Evolutionary conservation across 64 coral and sea anemone genomes (phyloP), one percentile per base, ranked within the genome.

Genomic region (Stichodactyla helianthus): DNA sequence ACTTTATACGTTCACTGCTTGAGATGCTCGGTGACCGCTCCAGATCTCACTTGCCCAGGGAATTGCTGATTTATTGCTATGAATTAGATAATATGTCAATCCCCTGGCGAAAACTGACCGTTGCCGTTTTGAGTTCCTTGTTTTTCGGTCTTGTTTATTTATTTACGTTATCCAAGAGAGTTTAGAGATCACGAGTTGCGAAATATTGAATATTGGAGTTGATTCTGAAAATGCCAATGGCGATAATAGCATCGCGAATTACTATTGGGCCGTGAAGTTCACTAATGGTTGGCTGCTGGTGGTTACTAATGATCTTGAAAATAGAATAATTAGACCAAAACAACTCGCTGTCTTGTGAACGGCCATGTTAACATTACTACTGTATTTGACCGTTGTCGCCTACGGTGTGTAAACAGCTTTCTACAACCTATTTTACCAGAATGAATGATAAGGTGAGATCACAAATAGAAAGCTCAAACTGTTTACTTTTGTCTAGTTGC

Each of bases 391-490:
- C 18, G 10, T 65, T 65, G 5, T 27, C 68, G 23, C 68, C 26
- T 74, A 35, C 27, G 26, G 68, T 74, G 68, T 74, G 6, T 74
- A 35, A 10, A 74, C 22, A 19, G 10, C 25, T 27, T 74, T 31
- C 68, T 11, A 74, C 68, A 10, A 74, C 26, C 68, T 74, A 74
- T 74, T 74, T 0, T 31, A 74, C 68, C 68, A 74, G 2, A 13
- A 74, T 74, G 68, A 23, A 74, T 70, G 65, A 70, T 35, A 23
- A 74, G 68, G 68, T 74, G 68, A 74, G 68, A 74, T 23, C 26
- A 74, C 7, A 31, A 31, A 27, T 35, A 11, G 12, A 44, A 44
- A 44, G 35, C 35, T 31, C 1, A 0, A 74, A 11, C 12, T 18
- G 19, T 19, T 74, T 35, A 31, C n/a, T 70, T 25, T 25, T 70